Percentiles rank a stretch among this genome's conserved stretches.
Conservation (phyloP, 2,888 invertebrate genomes). For the Anthophora plumipes region DNA sequence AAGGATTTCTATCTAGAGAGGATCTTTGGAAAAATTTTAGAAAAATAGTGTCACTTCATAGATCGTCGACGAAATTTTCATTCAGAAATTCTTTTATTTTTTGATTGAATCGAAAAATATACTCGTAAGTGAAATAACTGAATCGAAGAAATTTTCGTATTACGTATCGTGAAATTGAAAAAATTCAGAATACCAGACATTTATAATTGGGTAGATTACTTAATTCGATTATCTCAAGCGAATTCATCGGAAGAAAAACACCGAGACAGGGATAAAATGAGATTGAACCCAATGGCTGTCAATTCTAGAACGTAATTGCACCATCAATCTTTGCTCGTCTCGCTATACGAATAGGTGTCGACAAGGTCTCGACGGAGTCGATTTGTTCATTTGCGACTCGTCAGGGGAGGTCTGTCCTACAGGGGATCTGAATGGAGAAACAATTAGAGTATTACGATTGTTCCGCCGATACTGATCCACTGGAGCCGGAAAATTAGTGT, state of each 20-base stretch:
- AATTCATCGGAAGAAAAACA: not conserved
- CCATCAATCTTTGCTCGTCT: not conserved
- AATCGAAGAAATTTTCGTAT: too few relatives aligned
- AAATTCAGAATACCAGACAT: too few relatives aligned
- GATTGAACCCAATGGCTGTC: not conserved
- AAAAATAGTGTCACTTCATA: too few relatives aligned
- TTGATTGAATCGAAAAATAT: too few relatives aligned
- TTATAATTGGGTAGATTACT: too few relatives aligned
- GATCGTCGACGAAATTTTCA: too few relatives aligned
- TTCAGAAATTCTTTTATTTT: too few relatives aligned
- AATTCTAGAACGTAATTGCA: not conserved
- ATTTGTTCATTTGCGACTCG: constrained; percentile 16
- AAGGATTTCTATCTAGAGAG: too few relatives aligned
- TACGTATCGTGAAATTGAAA: too few relatives aligned
- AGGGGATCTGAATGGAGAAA: constrained; percentile 19
- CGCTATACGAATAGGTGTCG: not conserved
- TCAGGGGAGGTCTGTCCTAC: not conserved
- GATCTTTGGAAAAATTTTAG: too few relatives aligned
- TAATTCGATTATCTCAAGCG: not conserved
- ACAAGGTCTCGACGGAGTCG: not conserved
- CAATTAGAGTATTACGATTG: constrained; percentile 38
- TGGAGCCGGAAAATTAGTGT: constrained; percentile 48
- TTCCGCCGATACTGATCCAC: constrained; percentile 35
- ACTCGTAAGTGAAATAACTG: too few relatives aligned
- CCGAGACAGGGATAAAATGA: not conserved